Base-by-base conservation (phyloP, 1,140 invertebrate species). In the Drosophila mauritiana region DNA sequence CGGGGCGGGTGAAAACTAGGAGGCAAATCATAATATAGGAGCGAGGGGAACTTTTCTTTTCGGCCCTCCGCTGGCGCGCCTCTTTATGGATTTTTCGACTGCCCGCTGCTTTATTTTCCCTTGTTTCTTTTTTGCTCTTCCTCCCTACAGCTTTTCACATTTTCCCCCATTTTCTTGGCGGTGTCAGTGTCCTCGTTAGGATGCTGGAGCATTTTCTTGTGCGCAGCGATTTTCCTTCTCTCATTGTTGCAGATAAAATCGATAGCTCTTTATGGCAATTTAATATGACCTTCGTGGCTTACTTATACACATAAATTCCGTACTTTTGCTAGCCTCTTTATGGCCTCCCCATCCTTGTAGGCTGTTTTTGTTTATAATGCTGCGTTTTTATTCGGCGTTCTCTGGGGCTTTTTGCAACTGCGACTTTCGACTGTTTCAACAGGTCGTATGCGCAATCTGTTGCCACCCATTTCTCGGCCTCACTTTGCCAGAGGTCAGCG, bases 281-380 rank as follows among this genome's bases (percentile, higher is more conserved):
- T 91, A 91, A 91, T 91, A 90, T 91, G 90, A 91, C 90, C 90
- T 91, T 91, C 90, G 88, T 90, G 83, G 90, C 90, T 82, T 78
- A 91, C 81, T 85, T 89, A 76, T 75, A 52, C 59, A 73, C 51
- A 80, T 69, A 80, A 52, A 68, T 76, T 80, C 59, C 57, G 52
- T 74, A 78, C 70, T 69, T 69, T 52, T 55, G 53, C 64, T 76
- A 62, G 59, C 55, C 57, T 78, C 73, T 91, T 81, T 77, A 56
- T 75, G 63, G 67, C 54, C 67, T 55, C 25, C 46, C 64, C 12
- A 6, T 54, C 55, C 45, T 72, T 48, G 82, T 88, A 88, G 82
- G 82, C 79, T 77, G 59, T 72, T 82, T 85, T 85, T 77, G 52
- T 59, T 51, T 65, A 73, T 61, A 59, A 73, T 68, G 67, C 65